phyloP scores from a whole-genome alignment of 23 tunicate species.

The Trididemnum clinides region DNA sequence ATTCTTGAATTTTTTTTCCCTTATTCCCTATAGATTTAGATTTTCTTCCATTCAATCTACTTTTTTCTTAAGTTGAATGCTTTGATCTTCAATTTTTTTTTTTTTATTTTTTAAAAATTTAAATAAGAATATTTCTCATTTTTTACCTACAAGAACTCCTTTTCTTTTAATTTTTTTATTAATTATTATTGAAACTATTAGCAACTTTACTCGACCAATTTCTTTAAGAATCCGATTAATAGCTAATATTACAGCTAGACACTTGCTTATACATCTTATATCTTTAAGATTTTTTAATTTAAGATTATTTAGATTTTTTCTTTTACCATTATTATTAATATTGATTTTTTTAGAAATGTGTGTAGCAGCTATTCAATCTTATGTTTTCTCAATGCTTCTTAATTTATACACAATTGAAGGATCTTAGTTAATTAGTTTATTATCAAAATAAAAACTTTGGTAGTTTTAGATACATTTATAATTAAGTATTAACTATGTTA shows the following conservation, averaged over 20 bases:
- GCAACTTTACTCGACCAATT: neutral
- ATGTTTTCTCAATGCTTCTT: neutral
- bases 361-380: neutral
- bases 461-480: neutral
- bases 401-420: neutral
- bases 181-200: neutral
- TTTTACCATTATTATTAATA: neutral
- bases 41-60: neutral
- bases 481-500: neutral
- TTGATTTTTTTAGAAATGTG: neutral
- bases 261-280: neutral
- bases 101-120: neutral
- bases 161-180: neutral
- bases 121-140: neutral
- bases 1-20: neutral
- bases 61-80: neutral
- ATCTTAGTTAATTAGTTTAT: neutral
- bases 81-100: neutral
- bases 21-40: neutral
- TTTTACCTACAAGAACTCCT: neutral
- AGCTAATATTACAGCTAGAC: neutral
- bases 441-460: neutral
- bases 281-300: neutral
- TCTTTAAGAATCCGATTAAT: neutral
- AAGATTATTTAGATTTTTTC: neutral